Conservation (phyloP, 2,113 vertebrate species). For the Neotoma lepida region DNA sequence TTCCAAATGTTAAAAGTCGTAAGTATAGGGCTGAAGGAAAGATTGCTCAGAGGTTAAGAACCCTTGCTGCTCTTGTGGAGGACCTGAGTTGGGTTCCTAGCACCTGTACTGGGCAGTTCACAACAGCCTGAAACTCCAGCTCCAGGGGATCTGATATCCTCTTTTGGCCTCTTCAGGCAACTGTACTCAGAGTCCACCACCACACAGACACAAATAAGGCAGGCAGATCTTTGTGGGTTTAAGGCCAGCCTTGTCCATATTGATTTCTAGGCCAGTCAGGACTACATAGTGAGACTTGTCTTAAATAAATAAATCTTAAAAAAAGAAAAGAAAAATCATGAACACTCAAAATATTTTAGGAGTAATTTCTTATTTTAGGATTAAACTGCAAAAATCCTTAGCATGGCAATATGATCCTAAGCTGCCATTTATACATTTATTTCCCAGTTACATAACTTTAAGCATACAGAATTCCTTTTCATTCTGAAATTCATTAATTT, state of each 20-base stretch:
- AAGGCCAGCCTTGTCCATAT: neutral
- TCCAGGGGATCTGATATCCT: neutral
- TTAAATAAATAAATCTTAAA: neutral
- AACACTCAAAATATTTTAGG: slow-evolving; percentile 7
- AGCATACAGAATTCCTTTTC: slow-evolving; percentile 23
- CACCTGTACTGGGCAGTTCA: no score
- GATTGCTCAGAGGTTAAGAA: neutral
- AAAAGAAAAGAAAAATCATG: neutral
- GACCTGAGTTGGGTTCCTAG: neutral
- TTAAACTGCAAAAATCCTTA: slow-evolving; percentile 23
- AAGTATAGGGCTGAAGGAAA: neutral
- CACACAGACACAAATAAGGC: neutral
- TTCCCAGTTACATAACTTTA: slow-evolving; percentile 13
- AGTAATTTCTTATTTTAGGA: slow-evolving; percentile 1
- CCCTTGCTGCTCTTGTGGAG: neutral
- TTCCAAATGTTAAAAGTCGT: slow-evolving; percentile 48
- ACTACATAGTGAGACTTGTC: neutral
- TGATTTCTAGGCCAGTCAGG: neutral
- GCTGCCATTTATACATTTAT: slow-evolving; percentile 26
- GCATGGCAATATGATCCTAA: slow-evolving; percentile 11
- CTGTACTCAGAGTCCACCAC: neutral
- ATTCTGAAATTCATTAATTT: neutral
- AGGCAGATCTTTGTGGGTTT: neutral
- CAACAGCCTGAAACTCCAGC: no score
- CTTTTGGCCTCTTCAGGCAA: neutral